Base-by-base conservation (phyloP, 2,888 invertebrate species). In the Molorchus minor region DNA sequence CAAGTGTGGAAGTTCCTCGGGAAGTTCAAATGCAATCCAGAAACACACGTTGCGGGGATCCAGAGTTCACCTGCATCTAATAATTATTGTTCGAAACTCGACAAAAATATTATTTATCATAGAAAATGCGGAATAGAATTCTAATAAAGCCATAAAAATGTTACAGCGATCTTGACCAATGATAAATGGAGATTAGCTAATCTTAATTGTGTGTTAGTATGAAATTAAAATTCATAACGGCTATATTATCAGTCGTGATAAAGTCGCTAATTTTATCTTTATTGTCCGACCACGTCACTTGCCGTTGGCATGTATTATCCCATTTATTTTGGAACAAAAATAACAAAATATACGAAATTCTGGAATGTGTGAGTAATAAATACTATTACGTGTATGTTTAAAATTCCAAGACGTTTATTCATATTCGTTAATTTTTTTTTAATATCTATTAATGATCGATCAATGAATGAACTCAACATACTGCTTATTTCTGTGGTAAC, bases 351-450 rank as follows among this genome's bases (percentile, higher is more conserved):
- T 16, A 35, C 44, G 13, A 56, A 49, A 56, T 45, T 46, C 40
- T 47, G 33, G 56, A 56, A 33, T 20, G 21, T 19, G 17, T 46
- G 55, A 56, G 15, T 47, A 44, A 54, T 21, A 2, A 16, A n/a
- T n/a, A n/a, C n/a, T n/a, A 7, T 8, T 15, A 33, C 41, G 17
- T 19, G 17, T 17, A 10, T 7, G 25, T 49, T 56, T 43, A 36
- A 33, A 54, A 58, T 58, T 47, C 58, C 58, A 25, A 46, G 12
- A 33, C 10, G 19, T 17, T 40, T 56, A 52, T 38, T 60, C 55
- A 54, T 41, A n/a, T 25, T 21, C 30, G 38, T 30, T 38, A 19
- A 20, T 45, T 45, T 43, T 12, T 17, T 45, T 45, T 30, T 44
- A 15, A 25, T 8, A 8, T 5, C 8, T 25, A 5, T 25, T 25